Conservation (phyloP, 2,797 vertebrate genomes). For the Decapterus maruadsi region DNA sequence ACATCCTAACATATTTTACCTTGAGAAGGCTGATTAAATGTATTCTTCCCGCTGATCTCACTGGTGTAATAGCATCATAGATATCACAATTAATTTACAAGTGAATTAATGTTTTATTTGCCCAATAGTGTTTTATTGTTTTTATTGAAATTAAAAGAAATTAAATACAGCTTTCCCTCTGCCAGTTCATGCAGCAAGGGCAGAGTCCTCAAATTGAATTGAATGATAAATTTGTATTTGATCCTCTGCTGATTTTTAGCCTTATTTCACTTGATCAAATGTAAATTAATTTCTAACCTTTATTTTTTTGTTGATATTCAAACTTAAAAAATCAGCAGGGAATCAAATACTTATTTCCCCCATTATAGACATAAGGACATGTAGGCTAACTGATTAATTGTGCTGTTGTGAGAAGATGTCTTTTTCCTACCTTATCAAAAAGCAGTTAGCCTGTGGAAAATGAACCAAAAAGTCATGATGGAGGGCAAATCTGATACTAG, state of each 20-base stretch:
- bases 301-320: too few species aligned
- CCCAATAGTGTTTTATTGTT: background rate
- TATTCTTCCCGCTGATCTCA: slow-evolving; percentile 6
- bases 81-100: slow-evolving; percentile 32
- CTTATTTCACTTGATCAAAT: too few species aligned
- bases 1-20: too few species aligned
- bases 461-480: background rate
- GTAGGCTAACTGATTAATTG: background rate
- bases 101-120: slow-evolving; percentile 18
- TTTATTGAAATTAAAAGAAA: slow-evolving; percentile 12
- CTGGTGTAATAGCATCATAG: slow-evolving; percentile 7
- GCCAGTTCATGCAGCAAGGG: background rate
- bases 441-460: background rate
- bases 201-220: too few species aligned
- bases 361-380: background rate
- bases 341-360: too few species aligned
- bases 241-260: too few species aligned
- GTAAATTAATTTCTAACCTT: too few species aligned
- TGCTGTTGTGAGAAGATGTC: background rate
- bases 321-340: too few species aligned
- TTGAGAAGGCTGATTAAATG: too few species aligned
- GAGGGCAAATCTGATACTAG: too few species aligned
- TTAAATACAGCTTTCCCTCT: background rate
- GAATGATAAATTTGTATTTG: too few species aligned
- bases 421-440: background rate